These are phyloP conservation scores for Drosophila ercepeae DNA, from an alignment of 1,140 invertebrate genomes.

Conservation along the genomic window DNA sequence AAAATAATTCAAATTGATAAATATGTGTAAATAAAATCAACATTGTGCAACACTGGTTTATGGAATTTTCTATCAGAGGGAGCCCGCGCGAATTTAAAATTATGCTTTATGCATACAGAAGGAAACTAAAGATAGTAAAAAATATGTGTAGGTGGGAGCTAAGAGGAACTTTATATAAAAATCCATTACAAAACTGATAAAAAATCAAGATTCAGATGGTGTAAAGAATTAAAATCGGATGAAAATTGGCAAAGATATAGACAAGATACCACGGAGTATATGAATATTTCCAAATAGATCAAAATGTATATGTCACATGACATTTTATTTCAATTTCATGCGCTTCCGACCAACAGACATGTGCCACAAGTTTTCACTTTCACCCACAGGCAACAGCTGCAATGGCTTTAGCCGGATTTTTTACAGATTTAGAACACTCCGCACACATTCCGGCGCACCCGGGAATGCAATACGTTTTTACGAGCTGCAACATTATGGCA, in stretches of 20 bases:
- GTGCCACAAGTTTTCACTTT: slow-evolving; percentile 59
- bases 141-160: not conserved
- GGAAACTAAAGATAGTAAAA: not conserved
- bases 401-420: slow-evolving; percentile 41
- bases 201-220: too few species aligned
- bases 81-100: not conserved
- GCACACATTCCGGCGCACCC: slow-evolving; percentile 31
- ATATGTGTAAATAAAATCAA: not conserved
- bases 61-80: too few species aligned
- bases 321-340: slow-evolving; percentile 59
- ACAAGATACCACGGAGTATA: too few species aligned
- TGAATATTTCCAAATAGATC: not conserved
- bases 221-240: too few species aligned
- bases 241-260: too few species aligned
- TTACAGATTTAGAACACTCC: slow-evolving; percentile 48
- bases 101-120: not conserved
- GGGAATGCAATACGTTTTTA: slow-evolving; percentile 38
- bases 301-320: slow-evolving; percentile 18
- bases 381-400: slow-evolving; percentile 63
- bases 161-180: too few species aligned
- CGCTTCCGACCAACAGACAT: slow-evolving; percentile 57
- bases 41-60: not conserved
- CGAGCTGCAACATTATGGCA: slow-evolving; percentile 38
- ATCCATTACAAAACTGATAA: too few species aligned
- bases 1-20: not conserved